Conservation (phyloP, 2,888 invertebrate genomes). For the Latrodectus hesperus region DNA sequence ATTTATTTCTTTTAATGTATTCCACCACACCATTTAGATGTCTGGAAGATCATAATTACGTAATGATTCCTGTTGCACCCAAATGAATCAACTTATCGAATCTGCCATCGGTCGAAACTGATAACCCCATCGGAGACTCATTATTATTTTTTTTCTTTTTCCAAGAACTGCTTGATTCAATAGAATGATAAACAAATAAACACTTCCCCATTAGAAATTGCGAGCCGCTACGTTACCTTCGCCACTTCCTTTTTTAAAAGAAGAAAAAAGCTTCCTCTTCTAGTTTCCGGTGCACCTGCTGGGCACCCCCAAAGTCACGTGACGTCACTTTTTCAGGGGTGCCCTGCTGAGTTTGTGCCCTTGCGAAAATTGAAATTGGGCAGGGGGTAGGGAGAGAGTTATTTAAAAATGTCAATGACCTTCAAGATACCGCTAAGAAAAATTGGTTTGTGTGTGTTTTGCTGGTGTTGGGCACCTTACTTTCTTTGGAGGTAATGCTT, state of each 20-base stretch:
- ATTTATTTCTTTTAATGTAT: too few relatives aligned
- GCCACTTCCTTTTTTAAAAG: constrained; percentile 44
- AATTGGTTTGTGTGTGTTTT: background rate
- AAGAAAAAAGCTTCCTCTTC: constrained; percentile 42
- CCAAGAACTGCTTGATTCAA: constrained; percentile 35
- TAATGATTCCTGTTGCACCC: background rate
- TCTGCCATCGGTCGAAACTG: background rate
- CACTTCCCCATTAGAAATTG: constrained; percentile 36
- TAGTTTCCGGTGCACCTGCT: constrained; percentile 59
- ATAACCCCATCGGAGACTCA: background rate
- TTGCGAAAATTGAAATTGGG: constrained; percentile 15
- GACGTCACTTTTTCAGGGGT: constrained; percentile 43
- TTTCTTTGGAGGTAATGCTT: constrained; percentile 37
- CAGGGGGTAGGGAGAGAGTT: background rate
- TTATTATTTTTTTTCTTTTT: constrained; percentile 12
- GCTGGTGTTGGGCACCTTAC: constrained; percentile 27
- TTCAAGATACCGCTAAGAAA: constrained; percentile 35
- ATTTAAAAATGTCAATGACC: constrained; percentile 43
- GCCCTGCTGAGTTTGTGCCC: constrained; percentile 37
- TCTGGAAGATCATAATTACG: background rate
- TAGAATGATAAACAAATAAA: constrained; percentile 47
- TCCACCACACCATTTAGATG: too few relatives aligned
- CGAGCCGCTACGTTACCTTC: constrained; percentile 35
- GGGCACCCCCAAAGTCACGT: constrained; percentile 49
- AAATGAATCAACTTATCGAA: background rate